Base-by-base conservation (phyloP, 2,797 vertebrate genomes). In the Pangasius sanitwongsei region DNA sequence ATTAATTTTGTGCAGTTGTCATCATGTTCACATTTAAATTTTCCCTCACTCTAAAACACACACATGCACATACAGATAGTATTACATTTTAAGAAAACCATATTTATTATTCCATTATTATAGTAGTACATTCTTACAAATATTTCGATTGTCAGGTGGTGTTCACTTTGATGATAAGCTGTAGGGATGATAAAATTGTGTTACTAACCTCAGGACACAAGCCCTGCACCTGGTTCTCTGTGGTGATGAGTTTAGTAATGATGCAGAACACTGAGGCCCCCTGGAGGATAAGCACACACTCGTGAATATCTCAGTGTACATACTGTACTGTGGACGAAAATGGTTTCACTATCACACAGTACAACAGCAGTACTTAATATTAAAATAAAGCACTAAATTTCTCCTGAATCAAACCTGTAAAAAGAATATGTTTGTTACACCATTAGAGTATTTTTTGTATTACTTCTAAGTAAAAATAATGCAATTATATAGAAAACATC, bases 181-280 rank as follows among this genome's bases (percentile, higher is more conserved):
- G 18, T 5, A 59, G 50, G 4, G 50, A 25, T 59, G 28, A 50
- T 87, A n/a, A 34, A 48, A 13, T 23, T 41, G 44, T 44, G 18
- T 23, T 11, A 55, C 94, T 94, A 86, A 98, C 98, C 97, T 99
- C 98, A 23, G 98, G 97, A 93, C 98, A 99, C 92, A 94, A 90
- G 82, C 97, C 97, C 94, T 98, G 98, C 34, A 94, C 93, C 92
- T 99, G 98, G 67, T 98, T 97, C 89, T 98, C 97, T 0, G 98
- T 98, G 2, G 95, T 96, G 86, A 98, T 98, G 93, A 98, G 93
- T 94, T 98, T 98, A 87, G 98, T 99, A 93, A 99, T 97, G 93
- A 98, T 96, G 92, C 98, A 98, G 92, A 99, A 98, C 88, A 99
- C 97, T 0, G 98, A 97, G 1, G 97, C 97, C 87, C 98, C 98